A percentile compares a stretch with the other conserved stretches of the same genome.
Conservation (phyloP, 2,797 vertebrate species). For the Takifugu ocellatus region DNA sequence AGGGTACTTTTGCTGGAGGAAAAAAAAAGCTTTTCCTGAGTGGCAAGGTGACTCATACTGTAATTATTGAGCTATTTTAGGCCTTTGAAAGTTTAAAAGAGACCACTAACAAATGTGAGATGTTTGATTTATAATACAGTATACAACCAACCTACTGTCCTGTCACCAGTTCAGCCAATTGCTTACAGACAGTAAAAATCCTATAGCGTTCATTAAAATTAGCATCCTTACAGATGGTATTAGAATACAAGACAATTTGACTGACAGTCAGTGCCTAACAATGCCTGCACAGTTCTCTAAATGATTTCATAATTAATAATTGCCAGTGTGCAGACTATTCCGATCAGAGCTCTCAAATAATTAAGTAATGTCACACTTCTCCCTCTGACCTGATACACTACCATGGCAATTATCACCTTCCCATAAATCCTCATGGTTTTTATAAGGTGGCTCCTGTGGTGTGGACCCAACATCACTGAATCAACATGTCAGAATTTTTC, state of each 20-base stretch:
- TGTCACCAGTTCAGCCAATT: constrained; percentile 37
- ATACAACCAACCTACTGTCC: constrained; percentile 44
- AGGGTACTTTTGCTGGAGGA: constrained; percentile 52
- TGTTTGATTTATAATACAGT: constrained; percentile 66
- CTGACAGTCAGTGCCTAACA: constrained; percentile 2
- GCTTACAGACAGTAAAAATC: constrained; percentile 41
- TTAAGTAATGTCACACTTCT: constrained; percentile 2
- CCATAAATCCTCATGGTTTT: constrained; percentile 4
- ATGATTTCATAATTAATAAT: constrained; percentile 3
- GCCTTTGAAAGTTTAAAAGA: constrained; percentile 58
- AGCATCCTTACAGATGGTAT: constrained; percentile 2
- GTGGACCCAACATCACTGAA: constrained; percentile 15
- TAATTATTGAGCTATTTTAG: constrained; percentile 72
- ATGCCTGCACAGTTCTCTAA: not conserved
- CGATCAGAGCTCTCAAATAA: not conserved
- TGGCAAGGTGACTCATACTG: constrained; percentile 69
- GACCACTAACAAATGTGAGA: constrained; percentile 63
- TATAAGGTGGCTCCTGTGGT: constrained; percentile 14
- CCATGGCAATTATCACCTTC: constrained; percentile 11
- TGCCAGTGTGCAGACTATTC: not conserved
- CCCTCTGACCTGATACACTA: constrained; percentile 19
- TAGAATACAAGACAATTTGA: constrained; percentile 13
- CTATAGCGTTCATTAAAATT: constrained; percentile 11
- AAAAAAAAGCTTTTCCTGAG: constrained; percentile 63
- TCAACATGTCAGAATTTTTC: constrained; percentile 26